A percentile compares a stretch with the other conserved stretches of the same genome.
phyloP scores from a whole-genome alignment of 2,888 invertebrate genomes.

The Boloria selene region DNA sequence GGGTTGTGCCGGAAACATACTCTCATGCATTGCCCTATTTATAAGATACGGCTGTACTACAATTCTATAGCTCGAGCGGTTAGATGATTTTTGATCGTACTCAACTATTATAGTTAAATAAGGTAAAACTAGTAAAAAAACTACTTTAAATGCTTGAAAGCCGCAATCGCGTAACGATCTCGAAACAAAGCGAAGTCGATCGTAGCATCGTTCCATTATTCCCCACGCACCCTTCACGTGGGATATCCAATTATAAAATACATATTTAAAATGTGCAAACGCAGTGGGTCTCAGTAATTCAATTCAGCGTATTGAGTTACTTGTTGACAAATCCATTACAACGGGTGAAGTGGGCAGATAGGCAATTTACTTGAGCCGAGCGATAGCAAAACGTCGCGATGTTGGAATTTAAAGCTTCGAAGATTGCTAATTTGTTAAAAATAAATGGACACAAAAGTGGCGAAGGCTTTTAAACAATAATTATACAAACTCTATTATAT shows the following conservation, averaged over 20 bases:
- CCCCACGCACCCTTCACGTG: constrained; percentile 39
- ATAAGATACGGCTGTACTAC: constrained; percentile 50
- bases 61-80: constrained; percentile 25
- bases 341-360: constrained; percentile 48
- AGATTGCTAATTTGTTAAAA: background rate
- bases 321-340: constrained; percentile 78
- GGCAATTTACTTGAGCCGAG: constrained; percentile 44
- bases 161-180: constrained; percentile 26
- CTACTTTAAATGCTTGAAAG: constrained; percentile 16
- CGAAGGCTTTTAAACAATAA: too few species aligned
- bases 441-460: background rate
- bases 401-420: constrained; percentile 13
- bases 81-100: background rate
- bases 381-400: constrained; percentile 28
- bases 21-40: constrained; percentile 69
- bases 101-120: background rate
- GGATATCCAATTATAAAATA: constrained; percentile 64
- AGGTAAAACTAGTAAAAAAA: background rate
- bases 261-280: constrained; percentile 67
- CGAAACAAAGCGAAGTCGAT: constrained; percentile 31
- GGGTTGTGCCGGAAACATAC: constrained; percentile 65
- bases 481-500: too few species aligned
- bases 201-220: constrained; percentile 34
- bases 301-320: constrained; percentile 70
- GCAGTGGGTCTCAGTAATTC: constrained; percentile 65